A percentile compares a stretch with the other conserved stretches of the same genome.
These are phyloP conservation scores for Sarcophaga carnaria DNA, from an alignment of 2,888 invertebrate genomes.

Conservation along the genomic window DNA sequence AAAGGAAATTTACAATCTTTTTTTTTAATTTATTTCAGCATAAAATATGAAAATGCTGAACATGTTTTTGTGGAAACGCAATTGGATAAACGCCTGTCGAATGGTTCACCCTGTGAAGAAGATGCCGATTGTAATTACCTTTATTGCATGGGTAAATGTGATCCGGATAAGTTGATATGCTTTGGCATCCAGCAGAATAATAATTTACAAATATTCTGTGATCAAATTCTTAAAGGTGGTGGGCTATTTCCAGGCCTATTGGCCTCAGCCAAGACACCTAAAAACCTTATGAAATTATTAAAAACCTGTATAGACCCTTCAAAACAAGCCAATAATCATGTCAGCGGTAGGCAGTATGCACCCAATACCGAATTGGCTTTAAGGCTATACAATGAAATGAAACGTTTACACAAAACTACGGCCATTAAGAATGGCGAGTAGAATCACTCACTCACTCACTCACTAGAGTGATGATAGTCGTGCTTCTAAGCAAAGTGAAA, in stretches of 20 bases:
- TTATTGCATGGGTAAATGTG: slow-evolving; percentile 78
- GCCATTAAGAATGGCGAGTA: slow-evolving; percentile 9
- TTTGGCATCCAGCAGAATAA: slow-evolving; percentile 79
- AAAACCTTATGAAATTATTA: slow-evolving; percentile 75
- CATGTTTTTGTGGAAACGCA: slow-evolving; percentile 78
- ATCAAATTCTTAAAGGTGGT: slow-evolving; percentile 77
- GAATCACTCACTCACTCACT: not conserved
- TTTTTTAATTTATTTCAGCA: slow-evolving; percentile 67
- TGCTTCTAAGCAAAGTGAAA: not conserved
- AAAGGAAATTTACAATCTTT: not conserved
- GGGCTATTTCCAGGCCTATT: slow-evolving; percentile 78
- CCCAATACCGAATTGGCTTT: slow-evolving; percentile 77
- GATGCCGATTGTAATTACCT: slow-evolving; percentile 77
- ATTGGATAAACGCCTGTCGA: slow-evolving; percentile 78
- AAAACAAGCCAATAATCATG: slow-evolving; percentile 73
- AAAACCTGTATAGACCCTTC: slow-evolving; percentile 78
- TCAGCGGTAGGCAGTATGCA: slow-evolving; percentile 75
- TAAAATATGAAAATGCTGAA: slow-evolving; percentile 80
- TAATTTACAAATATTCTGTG: slow-evolving; percentile 80
- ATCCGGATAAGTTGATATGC: slow-evolving; percentile 75
- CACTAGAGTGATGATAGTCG: not conserved
- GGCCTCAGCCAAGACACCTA: slow-evolving; percentile 76
- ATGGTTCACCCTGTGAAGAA: slow-evolving; percentile 75
- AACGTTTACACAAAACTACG: slow-evolving; percentile 76
- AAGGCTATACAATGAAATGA: slow-evolving; percentile 79